Percentiles rank a stretch among this genome's conserved stretches.
phyloP scores from a whole-genome alignment of 2,888 invertebrate genomes.

The Merodon equestris region DNA sequence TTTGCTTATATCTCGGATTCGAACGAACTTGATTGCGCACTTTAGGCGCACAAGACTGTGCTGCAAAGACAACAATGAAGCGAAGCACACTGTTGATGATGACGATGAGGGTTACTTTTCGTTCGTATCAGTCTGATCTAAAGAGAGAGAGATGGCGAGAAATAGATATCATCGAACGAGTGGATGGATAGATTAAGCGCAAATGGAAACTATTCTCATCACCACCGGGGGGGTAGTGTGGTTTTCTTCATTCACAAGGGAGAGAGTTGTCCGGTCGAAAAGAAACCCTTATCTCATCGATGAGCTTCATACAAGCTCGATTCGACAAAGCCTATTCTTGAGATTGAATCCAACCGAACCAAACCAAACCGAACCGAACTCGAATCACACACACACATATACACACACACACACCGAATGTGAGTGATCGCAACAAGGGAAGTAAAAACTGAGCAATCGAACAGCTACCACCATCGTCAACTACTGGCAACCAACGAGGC shows the following conservation, averaged over 20 bases:
- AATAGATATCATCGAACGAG: constrained; percentile 7
- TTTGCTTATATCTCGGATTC: constrained; percentile 26
- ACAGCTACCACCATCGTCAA: constrained; percentile 26
- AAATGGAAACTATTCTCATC: no score
- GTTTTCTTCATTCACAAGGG: neutral
- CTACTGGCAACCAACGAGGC: constrained; percentile 50
- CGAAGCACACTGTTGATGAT: constrained; percentile 2
- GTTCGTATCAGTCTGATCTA: constrained; percentile 15
- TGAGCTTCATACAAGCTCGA: constrained; percentile 30
- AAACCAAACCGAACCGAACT: no score
- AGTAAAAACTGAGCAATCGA: constrained; percentile 39
- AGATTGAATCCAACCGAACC: neutral
- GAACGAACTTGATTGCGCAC: constrained; percentile 69
- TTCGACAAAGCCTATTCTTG: neutral
- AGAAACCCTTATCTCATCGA: constrained; percentile 29
- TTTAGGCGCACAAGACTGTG: constrained; percentile 48
- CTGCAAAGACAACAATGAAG: constrained; percentile 22
- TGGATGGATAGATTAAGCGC: no score
- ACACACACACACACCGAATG: constrained; percentile 11
- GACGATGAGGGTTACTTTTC: constrained; percentile 51
- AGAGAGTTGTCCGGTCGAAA: neutral
- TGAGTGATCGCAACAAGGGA: constrained; percentile 37
- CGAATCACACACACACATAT: neutral
- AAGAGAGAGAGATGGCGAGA: constrained; percentile 2
- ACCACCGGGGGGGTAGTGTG: neutral